Conservation (phyloP, 2,113 vertebrate genomes). For the Sitta europaea region DNA sequence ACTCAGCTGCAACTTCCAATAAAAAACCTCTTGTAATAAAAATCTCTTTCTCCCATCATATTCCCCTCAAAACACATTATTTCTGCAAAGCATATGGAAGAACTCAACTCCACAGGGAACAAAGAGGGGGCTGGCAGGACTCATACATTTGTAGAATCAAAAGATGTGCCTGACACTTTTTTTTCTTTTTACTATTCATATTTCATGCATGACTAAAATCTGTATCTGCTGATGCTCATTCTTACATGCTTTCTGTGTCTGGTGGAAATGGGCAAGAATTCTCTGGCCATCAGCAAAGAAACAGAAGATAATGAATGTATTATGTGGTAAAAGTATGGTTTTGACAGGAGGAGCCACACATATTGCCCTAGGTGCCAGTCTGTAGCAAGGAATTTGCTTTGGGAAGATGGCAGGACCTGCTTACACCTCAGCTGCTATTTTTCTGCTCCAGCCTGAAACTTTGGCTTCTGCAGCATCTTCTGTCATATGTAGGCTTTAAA, state of each 20-base stretch:
- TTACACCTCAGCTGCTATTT: background rate
- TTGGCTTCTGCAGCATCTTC: background rate
- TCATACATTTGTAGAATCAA: background rate
- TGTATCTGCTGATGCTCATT: background rate
- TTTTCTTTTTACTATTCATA: background rate
- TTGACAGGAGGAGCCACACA: background rate
- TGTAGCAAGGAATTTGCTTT: background rate
- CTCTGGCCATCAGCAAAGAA: background rate
- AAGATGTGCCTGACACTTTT: background rate
- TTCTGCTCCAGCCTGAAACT: background rate
- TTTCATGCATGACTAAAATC: background rate
- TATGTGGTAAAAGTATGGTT: background rate
- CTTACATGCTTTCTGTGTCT: rapidly evolving
- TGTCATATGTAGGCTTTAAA: background rate
- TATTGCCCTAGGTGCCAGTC: background rate
- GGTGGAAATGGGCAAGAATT: background rate
- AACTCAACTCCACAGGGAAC: background rate
- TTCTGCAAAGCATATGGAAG: background rate
- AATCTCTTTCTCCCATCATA: background rate
- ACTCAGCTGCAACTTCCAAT: background rate
- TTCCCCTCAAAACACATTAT: background rate
- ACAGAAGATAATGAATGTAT: background rate
- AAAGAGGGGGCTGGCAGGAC: background rate
- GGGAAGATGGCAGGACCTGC: background rate
- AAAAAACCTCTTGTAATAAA: too few relatives aligned